Evolutionary conservation across 2,113 vertebrate species (phyloP), one percentile per base, ranked within the genome.

Genomic region (Orthonyx spaldingii): DNA sequence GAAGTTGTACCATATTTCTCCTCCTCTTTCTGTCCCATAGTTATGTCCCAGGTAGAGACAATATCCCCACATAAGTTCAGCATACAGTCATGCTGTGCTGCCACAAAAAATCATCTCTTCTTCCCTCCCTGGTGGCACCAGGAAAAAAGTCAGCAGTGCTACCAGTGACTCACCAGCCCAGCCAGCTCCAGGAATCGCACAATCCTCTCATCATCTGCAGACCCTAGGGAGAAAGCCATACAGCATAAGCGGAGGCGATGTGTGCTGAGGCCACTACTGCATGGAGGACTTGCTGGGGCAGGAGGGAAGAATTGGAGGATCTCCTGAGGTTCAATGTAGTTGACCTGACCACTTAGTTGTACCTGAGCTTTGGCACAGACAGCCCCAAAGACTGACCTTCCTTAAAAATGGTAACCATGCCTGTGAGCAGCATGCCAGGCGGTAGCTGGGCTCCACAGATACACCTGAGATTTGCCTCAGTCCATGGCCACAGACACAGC

Each of bases 141-240:
- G 66, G 30, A 47, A 70, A 64, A 56, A 50, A 49, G 11, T 30
- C 37, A 96, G 39, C 60, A 80, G 50, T 74, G 6, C 49, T n/a
- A 39, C 10, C 1, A 1, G 47, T 37, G n/a, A 97, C 99, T 98
- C 94, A 99, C 99, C 98, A 99, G 97, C 60, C 99, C 99, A 24
- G 98, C 97, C 87, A 99, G 72, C 81, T 99, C 98, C 94, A 99
- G 97, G 96, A 99, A 99, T 22, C 94, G 98, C 75, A 98, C 76
- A 68, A 99, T 99, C 96, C 99, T 98, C 77, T 99, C 98, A 83
- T 99, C 98, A 68, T 99, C 99, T n/a, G 98, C 97, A 61, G 98
- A 97, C 68, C 98, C 99, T 99, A 94, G 19, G 60, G 57, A 93
- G 35, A 97, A 77, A 95, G 53, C 60, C 70, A 35, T 18, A 61